These are phyloP conservation scores for Paraescarpia echinospica DNA, from an alignment of 1,140 invertebrate species.

Conservation along the genomic window DNA sequence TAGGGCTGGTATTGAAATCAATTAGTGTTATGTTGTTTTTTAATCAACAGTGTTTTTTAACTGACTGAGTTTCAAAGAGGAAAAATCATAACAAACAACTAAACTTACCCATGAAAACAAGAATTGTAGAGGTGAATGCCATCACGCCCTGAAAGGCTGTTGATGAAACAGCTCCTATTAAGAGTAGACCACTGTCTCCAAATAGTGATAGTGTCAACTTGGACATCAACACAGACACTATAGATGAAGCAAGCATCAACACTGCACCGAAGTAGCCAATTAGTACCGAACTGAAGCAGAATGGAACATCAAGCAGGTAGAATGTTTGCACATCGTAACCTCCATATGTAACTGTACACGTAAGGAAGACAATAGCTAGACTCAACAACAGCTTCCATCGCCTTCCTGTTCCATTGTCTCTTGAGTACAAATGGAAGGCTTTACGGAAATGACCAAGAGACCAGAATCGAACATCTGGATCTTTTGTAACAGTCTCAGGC, in stretches of 20 bases:
- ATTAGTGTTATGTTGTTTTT: too few species aligned
- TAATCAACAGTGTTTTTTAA: too few species aligned
- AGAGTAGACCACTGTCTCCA: not conserved
- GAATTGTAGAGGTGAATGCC: not conserved
- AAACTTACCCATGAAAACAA: not conserved
- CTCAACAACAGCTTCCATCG: not conserved
- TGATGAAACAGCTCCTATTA: not conserved
- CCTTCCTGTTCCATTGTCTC: not conserved
- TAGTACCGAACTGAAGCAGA: not conserved
- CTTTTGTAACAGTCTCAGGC: not conserved
- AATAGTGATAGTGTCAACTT: not conserved
- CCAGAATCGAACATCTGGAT: not conserved
- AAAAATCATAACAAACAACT: not conserved
- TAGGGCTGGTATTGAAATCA: not conserved
- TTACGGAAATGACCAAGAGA: not conserved
- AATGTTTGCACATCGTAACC: not conserved
- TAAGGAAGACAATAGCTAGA: not conserved
- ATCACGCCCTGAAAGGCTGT: not conserved
- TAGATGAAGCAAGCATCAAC: not conserved
- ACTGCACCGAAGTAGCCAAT: not conserved
- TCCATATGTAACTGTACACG: not conserved
- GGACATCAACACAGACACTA: not conserved
- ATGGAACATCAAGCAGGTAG: not conserved
- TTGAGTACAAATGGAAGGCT: not conserved
- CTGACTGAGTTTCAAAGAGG: not conserved